Conservation (phyloP, 2,113 vertebrate species). For the Eonycteris spelaea region DNA sequence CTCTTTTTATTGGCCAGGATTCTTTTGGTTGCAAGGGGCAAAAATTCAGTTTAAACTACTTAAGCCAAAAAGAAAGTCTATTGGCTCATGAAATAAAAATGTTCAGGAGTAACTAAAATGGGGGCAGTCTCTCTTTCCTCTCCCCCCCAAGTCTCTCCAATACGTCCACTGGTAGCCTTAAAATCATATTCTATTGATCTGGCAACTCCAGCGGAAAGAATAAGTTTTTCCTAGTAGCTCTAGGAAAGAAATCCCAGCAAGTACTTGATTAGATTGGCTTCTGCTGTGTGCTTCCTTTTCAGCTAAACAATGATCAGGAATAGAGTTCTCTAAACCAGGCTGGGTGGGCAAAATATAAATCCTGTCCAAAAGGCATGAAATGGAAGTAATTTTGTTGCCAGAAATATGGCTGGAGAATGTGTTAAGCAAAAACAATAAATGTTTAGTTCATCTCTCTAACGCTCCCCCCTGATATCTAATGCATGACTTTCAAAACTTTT, state of each 20-base stretch:
- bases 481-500: background rate
- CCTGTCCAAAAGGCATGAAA: background rate
- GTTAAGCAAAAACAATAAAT: background rate
- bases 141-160: background rate
- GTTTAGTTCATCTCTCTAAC: background rate
- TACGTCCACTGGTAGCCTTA: background rate
- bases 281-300: background rate
- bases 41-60: conserved; percentile 16
- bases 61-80: background rate
- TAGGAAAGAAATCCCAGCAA: background rate
- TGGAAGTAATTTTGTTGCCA: background rate
- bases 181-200: background rate
- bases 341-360: background rate
- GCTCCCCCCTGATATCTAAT: background rate
- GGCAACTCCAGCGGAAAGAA: background rate
- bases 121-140: background rate
- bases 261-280: background rate
- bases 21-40: background rate
- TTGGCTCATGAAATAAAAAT: background rate
- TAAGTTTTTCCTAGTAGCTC: background rate
- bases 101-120: background rate
- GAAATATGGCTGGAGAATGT: background rate
- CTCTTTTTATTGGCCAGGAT: background rate
- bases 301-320: background rate
- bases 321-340: background rate